These are phyloP conservation scores for Lasioglossum malachurum DNA, from an alignment of 2,888 invertebrate species.

Conservation along the genomic window DNA sequence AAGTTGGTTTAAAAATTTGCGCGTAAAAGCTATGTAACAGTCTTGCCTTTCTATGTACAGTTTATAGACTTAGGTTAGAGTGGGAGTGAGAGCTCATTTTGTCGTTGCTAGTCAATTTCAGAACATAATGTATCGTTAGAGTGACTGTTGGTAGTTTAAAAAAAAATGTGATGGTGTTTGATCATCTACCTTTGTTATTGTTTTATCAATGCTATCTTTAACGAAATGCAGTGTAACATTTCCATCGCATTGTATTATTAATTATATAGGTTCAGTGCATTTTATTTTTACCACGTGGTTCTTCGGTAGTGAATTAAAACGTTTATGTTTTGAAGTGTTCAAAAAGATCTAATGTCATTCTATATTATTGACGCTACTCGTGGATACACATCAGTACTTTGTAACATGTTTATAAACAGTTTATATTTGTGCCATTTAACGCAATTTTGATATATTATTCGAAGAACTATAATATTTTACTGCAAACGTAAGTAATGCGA, in stretches of 20 bases:
- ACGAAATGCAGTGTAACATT: constrained; percentile 40
- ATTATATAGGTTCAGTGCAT: constrained; percentile 34
- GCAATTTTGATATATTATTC: constrained; percentile 42
- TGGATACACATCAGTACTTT: constrained; percentile 15
- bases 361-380: constrained; percentile 13
- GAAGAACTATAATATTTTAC: constrained; percentile 44
- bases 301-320: constrained; percentile 39
- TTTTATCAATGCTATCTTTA: constrained; percentile 46
- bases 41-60: constrained; percentile 28
- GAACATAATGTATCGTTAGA: constrained; percentile 41
- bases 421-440: constrained; percentile 55
- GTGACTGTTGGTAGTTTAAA: constrained; percentile 45
- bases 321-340: constrained; percentile 37
- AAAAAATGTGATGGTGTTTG: constrained; percentile 38
- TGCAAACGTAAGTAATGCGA: constrained; percentile 51
- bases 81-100: constrained; percentile 19
- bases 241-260: constrained; percentile 34
- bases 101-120: constrained; percentile 50
- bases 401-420: constrained; percentile 56
- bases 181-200: constrained; percentile 50
- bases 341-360: constrained; percentile 29
- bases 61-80: constrained; percentile 18
- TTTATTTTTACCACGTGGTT: constrained; percentile 53
- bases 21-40: not conserved
- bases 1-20: constrained; percentile 10